A percentile compares a stretch with the other conserved stretches of the same genome.
Conservation (phyloP, 2,113 vertebrate species). For the Triplophysa siluroides region DNA sequence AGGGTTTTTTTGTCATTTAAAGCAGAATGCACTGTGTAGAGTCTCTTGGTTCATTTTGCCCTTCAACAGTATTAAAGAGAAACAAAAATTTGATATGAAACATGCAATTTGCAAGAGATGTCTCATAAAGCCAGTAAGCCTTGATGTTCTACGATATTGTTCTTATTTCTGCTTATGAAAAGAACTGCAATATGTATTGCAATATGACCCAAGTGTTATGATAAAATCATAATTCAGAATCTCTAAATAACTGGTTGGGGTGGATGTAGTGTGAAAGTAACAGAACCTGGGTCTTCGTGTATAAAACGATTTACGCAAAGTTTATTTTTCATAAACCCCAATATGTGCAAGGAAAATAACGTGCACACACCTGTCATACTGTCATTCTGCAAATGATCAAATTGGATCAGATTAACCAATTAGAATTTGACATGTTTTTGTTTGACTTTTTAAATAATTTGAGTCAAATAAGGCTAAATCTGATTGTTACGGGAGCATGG, state of each 20-base stretch:
- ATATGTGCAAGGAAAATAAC: too few relatives aligned
- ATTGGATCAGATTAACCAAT: too few relatives aligned
- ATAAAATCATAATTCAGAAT: background rate
- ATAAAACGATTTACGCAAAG: too few relatives aligned
- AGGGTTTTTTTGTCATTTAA: background rate
- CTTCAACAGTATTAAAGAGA: constrained; percentile 19
- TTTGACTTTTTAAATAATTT: too few relatives aligned
- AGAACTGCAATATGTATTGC: background rate
- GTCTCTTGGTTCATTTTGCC: background rate
- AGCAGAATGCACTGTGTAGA: background rate
- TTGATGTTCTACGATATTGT: background rate
- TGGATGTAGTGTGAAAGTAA: too few relatives aligned
- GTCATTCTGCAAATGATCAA: too few relatives aligned
- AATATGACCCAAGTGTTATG: constrained; percentile 5
- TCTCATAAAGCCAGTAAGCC: background rate
- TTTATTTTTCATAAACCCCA: too few relatives aligned
- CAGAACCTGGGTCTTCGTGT: too few relatives aligned
- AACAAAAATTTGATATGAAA: constrained; percentile 25
- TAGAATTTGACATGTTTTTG: too few relatives aligned
- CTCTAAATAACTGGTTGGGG: background rate
- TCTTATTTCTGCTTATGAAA: background rate
- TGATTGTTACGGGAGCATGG: too few relatives aligned
- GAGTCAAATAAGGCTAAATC: too few relatives aligned
- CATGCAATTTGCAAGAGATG: constrained; percentile 3
- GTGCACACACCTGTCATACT: too few relatives aligned